A percentile compares a stretch with the other conserved stretches of the same genome.
phyloP scores from a whole-genome alignment of 2,888 invertebrate genomes.

The Erebia ligea region DNA sequence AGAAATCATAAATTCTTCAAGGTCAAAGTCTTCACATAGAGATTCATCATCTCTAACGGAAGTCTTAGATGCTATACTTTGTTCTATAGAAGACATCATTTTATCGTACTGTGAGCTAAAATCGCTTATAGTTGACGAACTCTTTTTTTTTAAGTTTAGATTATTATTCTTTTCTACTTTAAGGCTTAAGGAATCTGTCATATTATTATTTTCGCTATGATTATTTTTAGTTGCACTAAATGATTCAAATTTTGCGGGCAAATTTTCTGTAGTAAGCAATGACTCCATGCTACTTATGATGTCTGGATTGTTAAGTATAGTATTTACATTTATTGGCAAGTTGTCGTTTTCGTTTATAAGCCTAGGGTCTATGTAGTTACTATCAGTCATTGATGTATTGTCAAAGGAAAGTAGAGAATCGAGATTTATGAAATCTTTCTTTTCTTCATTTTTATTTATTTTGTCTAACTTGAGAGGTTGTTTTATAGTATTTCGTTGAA shows the following conservation, averaged over 20 bases:
- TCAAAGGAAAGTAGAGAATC: slow-evolving; percentile 70
- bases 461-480: slow-evolving; percentile 76
- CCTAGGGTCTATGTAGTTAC: slow-evolving; percentile 82
- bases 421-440: slow-evolving; percentile 76
- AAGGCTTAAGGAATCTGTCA: slow-evolving; percentile 52
- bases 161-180: slow-evolving; percentile 47
- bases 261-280: slow-evolving; percentile 75
- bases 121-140: slow-evolving; percentile 66
- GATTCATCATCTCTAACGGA: slow-evolving; percentile 78
- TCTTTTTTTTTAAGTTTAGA: slow-evolving; percentile 52
- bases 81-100: slow-evolving; percentile 79
- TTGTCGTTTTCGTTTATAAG: slow-evolving; percentile 89
- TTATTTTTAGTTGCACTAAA: slow-evolving; percentile 63
- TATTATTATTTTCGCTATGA: slow-evolving; percentile 58
- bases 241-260: slow-evolving; percentile 76
- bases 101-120: slow-evolving; percentile 78
- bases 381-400: slow-evolving; percentile 76
- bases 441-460: slow-evolving; percentile 69
- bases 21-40: slow-evolving; percentile 84
- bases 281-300: slow-evolving; percentile 81
- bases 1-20: slow-evolving; percentile 87
- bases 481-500: slow-evolving; percentile 72
- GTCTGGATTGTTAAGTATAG: slow-evolving; percentile 77
- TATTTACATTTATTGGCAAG: slow-evolving; percentile 83
- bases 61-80: slow-evolving; percentile 74